Evolutionary conservation across 2,888 invertebrate genomes (phyloP).

Genomic region (Machimus rusticus): DNA sequence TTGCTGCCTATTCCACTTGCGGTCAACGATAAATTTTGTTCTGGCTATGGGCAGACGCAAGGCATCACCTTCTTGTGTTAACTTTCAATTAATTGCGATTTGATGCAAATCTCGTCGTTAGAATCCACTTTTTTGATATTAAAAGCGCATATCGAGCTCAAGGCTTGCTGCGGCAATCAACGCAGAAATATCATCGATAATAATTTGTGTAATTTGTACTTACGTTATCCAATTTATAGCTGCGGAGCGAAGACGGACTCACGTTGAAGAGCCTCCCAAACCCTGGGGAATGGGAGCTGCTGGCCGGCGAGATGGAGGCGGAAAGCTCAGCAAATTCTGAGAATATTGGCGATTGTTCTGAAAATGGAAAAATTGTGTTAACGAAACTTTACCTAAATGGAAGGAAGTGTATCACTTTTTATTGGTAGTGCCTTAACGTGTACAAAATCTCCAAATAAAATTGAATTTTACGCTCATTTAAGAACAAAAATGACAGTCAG

Average conservation of each 20-base stretch:
- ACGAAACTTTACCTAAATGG: background rate
- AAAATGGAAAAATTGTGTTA: slow-evolving; percentile 27
- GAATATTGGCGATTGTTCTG: slow-evolving; percentile 59
- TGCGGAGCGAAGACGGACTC: slow-evolving; percentile 54
- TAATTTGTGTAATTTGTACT: slow-evolving; percentile 50
- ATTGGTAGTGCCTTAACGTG: background rate
- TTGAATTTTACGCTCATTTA: too few species aligned
- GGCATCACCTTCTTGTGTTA: background rate
- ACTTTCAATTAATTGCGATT: background rate
- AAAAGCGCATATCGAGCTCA: background rate
- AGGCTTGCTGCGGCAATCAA: background rate
- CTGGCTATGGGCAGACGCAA: background rate
- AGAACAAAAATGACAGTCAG: too few species aligned
- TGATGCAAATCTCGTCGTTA: background rate
- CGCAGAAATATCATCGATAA: background rate
- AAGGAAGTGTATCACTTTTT: background rate
- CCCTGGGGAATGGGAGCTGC: slow-evolving; percentile 57
- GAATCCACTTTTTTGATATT: background rate
- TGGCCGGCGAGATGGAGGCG: slow-evolving; percentile 56
- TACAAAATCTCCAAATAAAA: background rate
- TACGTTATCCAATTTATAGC: slow-evolving; percentile 56
- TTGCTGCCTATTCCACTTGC: background rate
- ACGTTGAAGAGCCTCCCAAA: slow-evolving; percentile 58
- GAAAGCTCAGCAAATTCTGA: slow-evolving; percentile 53
- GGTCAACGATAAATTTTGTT: background rate